Base-by-base conservation (phyloP, 2,888 invertebrate genomes). In the Aquatica leii region DNA sequence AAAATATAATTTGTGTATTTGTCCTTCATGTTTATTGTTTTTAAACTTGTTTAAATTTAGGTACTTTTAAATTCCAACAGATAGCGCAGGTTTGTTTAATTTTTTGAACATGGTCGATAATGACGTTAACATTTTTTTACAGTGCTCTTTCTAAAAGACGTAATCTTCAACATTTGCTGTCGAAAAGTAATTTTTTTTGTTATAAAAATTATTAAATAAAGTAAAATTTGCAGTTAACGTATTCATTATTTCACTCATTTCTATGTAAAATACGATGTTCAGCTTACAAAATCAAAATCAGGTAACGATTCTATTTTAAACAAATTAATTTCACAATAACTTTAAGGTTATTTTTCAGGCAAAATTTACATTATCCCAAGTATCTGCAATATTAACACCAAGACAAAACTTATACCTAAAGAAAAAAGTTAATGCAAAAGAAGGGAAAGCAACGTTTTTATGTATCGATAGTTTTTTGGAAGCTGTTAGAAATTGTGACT, bases 241-340 rank as follows among this genome's bases (percentile, higher is more conserved):
- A 58, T 53, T 43, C 24, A 20, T 49, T 37, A 14, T 50, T 1
- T 17, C 21, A 51, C 14, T 24, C 5, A 20, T 14, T 43, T 31
- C 14, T 54, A 73, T 74, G 71, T 73, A 68, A 73, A 66, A 60
- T 56, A 70, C 61, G 56, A 83, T 84, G 84, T 84, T 83, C 77
- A 79, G 83, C 67, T 72, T 83, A 65, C 83, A 83, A 75, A 82
- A 81, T 74, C 83, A 83, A 76, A 84, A 84, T 76, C 84, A 84
- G 81, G 83, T 83, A 74, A 21, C 17, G 11, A 31, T n/a, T n/a
- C n/a, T 0, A 20, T 15, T 31, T 12, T 18, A 35, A 31, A 14
- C 12, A 1, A 15, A 14, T 40, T 40, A 21, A 31, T 9, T 31
- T 11, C 17, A 37, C 12, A 56, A 59, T 24, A 2, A n/a, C 24